Evolutionary conservation across 2,113 vertebrate genomes (phyloP), one percentile per base, ranked within the genome.

Genomic region (Oncorhynchus mykiss): DNA sequence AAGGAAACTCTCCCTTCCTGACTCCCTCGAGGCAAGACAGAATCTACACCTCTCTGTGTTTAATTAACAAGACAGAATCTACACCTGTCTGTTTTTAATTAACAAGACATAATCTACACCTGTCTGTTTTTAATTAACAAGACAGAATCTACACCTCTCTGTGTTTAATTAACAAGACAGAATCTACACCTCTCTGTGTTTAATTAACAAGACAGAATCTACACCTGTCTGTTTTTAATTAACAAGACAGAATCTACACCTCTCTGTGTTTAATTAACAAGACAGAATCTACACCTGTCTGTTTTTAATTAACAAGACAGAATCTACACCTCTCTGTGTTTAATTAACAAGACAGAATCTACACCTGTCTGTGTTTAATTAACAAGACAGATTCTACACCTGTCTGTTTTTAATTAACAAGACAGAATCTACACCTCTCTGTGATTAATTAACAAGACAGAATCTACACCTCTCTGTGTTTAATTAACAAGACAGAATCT

Each of bases 1-100:
- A 85, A 87, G 85, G 81, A 87, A 77, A 78, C 70, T 78, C 65
- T 25, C 75, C 34, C 68, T 83, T 51, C 65, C 82, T 76, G 87
- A 85, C 76, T 78, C 75, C 74, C 73, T 65, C 78, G 88, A 91
- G 87, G 86, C 86, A 90, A 89, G 86, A 69, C 74, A 51, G 78
- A 66, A 64, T 75, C 45, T 7, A 73, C 29, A 84, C n/a, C 1
- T 22, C 34, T 67, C n/a, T 73, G 20, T 81, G 62, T 67, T 8
- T 67, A 45, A 39, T 45, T 45, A 45, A 45, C 39, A 45, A 45
- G 8, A 45, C 8, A 45, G 8, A 9, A 45, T 45, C 39, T 39
- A 9, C 39, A 39, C 39, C 39, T 45, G 0, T 45, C 2, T 45
- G 39, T 45, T 2, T 45, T 11, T 45, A 45, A 45, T 45, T 45